Conservation (phyloP, 1,140 invertebrate genomes). For the Penaeus indicus region DNA sequence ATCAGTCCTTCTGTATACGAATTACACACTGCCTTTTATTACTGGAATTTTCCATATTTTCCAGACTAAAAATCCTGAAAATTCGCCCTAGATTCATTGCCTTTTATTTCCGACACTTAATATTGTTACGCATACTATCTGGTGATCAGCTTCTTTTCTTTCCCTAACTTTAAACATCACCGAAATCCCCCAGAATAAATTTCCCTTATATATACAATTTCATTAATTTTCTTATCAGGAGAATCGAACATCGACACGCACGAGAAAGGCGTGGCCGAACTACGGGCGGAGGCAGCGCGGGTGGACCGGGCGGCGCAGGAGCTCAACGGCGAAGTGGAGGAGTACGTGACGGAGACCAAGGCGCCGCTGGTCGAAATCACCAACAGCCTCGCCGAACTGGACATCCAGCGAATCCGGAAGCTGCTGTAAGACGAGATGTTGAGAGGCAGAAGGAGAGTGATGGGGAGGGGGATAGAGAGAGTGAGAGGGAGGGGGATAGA, state of each 20-base stretch:
- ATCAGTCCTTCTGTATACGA: no score
- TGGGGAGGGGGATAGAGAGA: not conserved
- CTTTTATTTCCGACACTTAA: no score
- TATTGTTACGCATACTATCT: no score
- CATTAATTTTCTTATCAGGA: not conserved
- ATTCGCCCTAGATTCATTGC: no score
- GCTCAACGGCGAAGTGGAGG: slow-evolving; percentile 41
- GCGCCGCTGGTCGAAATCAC: slow-evolving; percentile 43
- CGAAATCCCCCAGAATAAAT: no score
- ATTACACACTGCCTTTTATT: no score
- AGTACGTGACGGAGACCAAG: slow-evolving; percentile 47
- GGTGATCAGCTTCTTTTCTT: no score
- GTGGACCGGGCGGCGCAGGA: slow-evolving; percentile 43
- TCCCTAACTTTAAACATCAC: no score
- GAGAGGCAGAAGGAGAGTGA: not conserved
- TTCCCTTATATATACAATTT: not conserved
- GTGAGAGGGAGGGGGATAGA: not conserved
- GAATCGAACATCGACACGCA: slow-evolving; percentile 19
- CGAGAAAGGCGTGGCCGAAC: slow-evolving; percentile 10
- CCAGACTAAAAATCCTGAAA: no score
- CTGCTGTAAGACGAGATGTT: slow-evolving; percentile 31
- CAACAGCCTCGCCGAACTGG: slow-evolving; percentile 17
- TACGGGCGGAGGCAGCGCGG: slow-evolving; percentile 17
- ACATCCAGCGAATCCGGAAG: slow-evolving; percentile 52
- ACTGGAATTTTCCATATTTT: no score